These are phyloP conservation scores for Drosophila suzukii DNA, from an alignment of 1,140 invertebrate species.

Conservation along the genomic window DNA sequence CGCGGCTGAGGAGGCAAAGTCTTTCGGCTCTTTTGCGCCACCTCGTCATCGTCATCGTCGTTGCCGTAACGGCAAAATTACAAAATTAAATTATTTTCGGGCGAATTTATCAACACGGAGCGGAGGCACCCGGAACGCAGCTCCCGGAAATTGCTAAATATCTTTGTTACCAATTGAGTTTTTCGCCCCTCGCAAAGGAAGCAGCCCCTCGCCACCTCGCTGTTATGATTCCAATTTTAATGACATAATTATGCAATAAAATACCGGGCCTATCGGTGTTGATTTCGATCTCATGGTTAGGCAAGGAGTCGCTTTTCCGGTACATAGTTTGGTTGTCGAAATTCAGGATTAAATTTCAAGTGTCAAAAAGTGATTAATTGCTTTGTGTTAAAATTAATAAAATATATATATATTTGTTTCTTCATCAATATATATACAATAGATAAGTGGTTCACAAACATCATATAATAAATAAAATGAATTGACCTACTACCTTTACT, in stretches of 20 bases:
- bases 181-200: neutral
- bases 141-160: constrained; percentile 76
- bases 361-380: neutral
- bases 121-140: constrained; percentile 26
- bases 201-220: constrained; percentile 15
- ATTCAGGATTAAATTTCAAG: constrained; percentile 17
- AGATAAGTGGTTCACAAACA: too few species aligned
- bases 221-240: constrained; percentile 67
- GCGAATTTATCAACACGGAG: constrained; percentile 67
- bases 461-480: too few species aligned
- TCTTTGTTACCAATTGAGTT: constrained; percentile 72
- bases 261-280: constrained; percentile 30
- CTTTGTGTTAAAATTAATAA: neutral
- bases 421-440: too few species aligned
- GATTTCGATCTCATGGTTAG: constrained; percentile 44
- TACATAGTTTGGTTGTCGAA: neutral
- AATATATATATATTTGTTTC: too few species aligned
- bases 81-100: constrained; percentile 75
- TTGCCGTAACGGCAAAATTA: constrained; percentile 55
- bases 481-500: too few species aligned
- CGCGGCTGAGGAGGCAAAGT: constrained; percentile 64
- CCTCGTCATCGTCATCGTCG: constrained; percentile 26
- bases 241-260: constrained; percentile 77
- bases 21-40: constrained; percentile 7
- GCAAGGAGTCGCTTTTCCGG: neutral